Base-by-base conservation (phyloP, 1,140 invertebrate genomes). In the Hermetia illucens region DNA sequence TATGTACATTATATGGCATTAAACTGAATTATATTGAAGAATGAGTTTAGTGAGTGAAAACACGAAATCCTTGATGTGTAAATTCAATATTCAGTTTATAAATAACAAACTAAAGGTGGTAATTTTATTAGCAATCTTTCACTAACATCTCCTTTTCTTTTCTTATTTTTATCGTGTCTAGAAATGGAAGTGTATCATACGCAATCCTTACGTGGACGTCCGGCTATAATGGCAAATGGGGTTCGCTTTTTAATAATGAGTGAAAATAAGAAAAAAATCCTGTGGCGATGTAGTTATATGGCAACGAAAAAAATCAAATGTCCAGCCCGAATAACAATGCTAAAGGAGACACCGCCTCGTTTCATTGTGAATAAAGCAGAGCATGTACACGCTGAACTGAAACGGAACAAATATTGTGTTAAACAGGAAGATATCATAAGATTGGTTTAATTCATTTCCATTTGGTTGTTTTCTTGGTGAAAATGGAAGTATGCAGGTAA, bases 211-310 rank as follows among this genome's bases (percentile, higher is more conserved):
- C 47, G 58, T 21, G 58, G 58, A 10, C 46, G 55, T 16, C 58
- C 58, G 0, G 58, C 58, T 5, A 61, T 61, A 0, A 51, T 60
- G 51, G 58, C 55, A 10, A 58, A 61, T 38, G 58, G 55, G 21
- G 46, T 58, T 17, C 53, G 58, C 9, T 61, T 60, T 34, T 42
- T 61, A 2, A 48, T 61, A 3, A 60, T 61, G 57, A 61, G 58
- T 38, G 55, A 61, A 40, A 61, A 57, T 42, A 55, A 55, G 19
- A 60, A 58, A 41, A 58, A 57, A 29, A 60, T 61, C 6, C 17
- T 61, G 16, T 61, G 58, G 58, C 53, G 58, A n/a, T 61, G 58
- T 40, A 57, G 55, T 16, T 60, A 51, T 3, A 60, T 60, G 58
- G 53, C 55, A 10, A 60, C 58, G 6, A 60, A 60, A 24, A 60